phyloP scores from a whole-genome alignment of 2,888 invertebrate genomes.

The Carpatolechia fugitivella region DNA sequence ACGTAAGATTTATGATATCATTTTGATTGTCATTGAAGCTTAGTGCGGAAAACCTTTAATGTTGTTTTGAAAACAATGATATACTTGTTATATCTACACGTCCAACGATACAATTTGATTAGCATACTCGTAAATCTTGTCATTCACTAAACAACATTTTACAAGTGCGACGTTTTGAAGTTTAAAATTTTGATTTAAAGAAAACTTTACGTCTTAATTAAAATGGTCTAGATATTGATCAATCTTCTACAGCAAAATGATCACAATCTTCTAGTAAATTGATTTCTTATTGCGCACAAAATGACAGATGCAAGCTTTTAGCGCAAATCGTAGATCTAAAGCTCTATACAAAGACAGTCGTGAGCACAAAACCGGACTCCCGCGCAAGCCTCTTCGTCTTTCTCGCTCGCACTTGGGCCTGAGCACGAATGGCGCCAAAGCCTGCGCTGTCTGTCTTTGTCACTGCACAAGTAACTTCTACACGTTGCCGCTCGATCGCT shows the following conservation, averaged over 20 bases:
- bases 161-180: background rate
- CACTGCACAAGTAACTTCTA: conserved; percentile 50
- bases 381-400: conserved; percentile 54
- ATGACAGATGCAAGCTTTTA: conserved; percentile 18
- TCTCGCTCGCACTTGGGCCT: conserved; percentile 51
- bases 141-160: background rate
- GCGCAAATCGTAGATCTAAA: conserved; percentile 40
- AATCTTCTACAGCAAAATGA: background rate
- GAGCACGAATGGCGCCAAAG: conserved; percentile 52
- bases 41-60: background rate
- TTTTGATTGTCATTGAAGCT: background rate
- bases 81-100: background rate
- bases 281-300: conserved; percentile 7
- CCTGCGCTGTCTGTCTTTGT: conserved; percentile 60
- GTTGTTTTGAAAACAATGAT: background rate
- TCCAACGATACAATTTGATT: background rate
- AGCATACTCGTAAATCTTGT: background rate
- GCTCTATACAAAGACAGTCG: conserved; percentile 41
- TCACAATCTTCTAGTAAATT: background rate
- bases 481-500: conserved; percentile 57
- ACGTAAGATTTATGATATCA: background rate
- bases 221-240: background rate
- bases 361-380: conserved; percentile 69
- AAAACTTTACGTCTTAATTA: background rate
- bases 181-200: too few relatives aligned